Evolutionary conservation across 2,797 vertebrate species (phyloP).

Genomic region (Margarornis squamiger): DNA sequence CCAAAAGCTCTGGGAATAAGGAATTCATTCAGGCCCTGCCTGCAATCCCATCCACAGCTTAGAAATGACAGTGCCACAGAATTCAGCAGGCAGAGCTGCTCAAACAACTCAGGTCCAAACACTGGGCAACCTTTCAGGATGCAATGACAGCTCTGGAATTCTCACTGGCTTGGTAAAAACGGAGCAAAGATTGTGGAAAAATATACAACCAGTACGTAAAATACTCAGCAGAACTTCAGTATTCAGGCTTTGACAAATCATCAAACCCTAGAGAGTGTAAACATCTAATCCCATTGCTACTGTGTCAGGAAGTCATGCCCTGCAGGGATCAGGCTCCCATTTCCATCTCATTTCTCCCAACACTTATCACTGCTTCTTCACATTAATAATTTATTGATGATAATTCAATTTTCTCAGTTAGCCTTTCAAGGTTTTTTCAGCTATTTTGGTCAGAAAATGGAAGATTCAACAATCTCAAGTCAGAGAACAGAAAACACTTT

Average conservation of each 20-base stretch:
- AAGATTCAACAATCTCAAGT: conserved; percentile 60
- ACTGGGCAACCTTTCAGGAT: not conserved
- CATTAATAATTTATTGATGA: conserved; percentile 47
- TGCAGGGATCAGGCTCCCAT: conserved; percentile 22
- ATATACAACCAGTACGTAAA: not conserved
- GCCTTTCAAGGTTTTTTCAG: conserved; percentile 26
- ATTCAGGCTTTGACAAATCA: conserved; percentile 41
- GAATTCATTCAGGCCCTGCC: not conserved
- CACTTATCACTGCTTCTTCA: conserved; percentile 31
- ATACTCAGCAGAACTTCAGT: conserved; percentile 8
- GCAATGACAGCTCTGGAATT: not conserved
- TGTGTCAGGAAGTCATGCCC: not conserved
- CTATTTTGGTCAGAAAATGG: conserved; percentile 58
- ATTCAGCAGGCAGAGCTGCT: not conserved
- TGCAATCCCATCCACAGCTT: not conserved
- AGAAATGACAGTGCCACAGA: not conserved
- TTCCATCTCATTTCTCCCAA: conserved; percentile 36
- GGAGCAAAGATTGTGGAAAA: conserved; percentile 16
- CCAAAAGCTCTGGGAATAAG: not conserved
- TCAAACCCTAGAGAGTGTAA: conserved; percentile 39
- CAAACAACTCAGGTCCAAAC: not conserved
- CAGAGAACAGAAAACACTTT: conserved; percentile 16
- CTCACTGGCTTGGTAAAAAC: conserved; percentile 1
- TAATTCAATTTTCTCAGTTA: not conserved
- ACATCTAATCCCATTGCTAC: conserved; percentile 23